A percentile compares a stretch with the other conserved stretches of the same genome.
phyloP scores from a whole-genome alignment of 2,797 vertebrate species.

The Falco biarmicus region DNA sequence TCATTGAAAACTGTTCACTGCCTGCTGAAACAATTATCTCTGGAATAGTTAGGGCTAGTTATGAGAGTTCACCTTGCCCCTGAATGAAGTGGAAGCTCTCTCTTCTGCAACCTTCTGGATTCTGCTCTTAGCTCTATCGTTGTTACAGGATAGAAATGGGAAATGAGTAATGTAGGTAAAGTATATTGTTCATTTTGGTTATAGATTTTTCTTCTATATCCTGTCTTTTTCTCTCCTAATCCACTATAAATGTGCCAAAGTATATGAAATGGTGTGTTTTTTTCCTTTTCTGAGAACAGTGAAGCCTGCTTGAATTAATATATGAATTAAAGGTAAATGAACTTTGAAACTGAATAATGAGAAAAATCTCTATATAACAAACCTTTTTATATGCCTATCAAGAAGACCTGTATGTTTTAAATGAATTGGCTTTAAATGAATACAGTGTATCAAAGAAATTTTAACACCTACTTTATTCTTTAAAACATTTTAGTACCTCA shows the following conservation, averaged over 20 bases:
- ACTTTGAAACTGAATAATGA: constrained; percentile 60
- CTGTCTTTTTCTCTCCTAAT: constrained; percentile 2
- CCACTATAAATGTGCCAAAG: not conserved
- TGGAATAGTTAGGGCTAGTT: not conserved
- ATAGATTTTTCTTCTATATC: not conserved
- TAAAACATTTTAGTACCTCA: constrained; percentile 55
- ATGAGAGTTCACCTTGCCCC: not conserved
- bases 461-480: constrained; percentile 53
- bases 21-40: not conserved
- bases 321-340: constrained; percentile 64
- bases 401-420: constrained; percentile 37
- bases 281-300: constrained; percentile 16
- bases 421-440: constrained; percentile 64
- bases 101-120: not conserved
- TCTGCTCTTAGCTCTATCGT: not conserved
- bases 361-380: constrained; percentile 54
- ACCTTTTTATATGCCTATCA: constrained; percentile 47
- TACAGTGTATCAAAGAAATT: constrained; percentile 55
- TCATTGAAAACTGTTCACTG: not conserved
- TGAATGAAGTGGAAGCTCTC: not conserved
- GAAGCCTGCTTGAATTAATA: constrained; percentile 49
- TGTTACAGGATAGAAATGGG: not conserved
- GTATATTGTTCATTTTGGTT: not conserved
- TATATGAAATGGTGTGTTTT: not conserved
- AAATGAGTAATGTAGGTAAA: not conserved